phyloP scores from a whole-genome alignment of 2,113 vertebrate species.

The Serilophus lunatus region DNA sequence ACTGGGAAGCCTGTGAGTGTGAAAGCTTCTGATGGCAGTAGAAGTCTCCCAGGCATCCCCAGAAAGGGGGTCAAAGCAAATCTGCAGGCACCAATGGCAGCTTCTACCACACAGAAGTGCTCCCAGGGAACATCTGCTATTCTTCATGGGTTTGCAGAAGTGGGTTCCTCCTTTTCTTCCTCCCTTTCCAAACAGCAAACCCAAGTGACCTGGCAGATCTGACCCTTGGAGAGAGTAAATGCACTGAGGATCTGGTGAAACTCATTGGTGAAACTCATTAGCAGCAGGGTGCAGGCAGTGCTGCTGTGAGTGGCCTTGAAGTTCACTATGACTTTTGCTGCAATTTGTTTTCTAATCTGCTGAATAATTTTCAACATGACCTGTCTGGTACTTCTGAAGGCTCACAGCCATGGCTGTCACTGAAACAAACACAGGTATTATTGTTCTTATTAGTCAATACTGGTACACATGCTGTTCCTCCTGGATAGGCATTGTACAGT shows the following conservation, averaged over 20 bases:
- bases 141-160: not conserved
- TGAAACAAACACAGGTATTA: not conserved
- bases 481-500: not conserved
- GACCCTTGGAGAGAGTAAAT: not conserved
- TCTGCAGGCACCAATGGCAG: fast-evolving
- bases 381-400: not conserved
- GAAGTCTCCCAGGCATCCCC: not conserved
- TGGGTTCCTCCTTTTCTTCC: not conserved
- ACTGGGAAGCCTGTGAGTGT: not conserved
- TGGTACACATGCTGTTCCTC: not conserved
- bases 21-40: not conserved
- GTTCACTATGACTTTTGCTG: not conserved
- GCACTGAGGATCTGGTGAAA: not conserved
- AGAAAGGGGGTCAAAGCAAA: fast-evolving
- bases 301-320: not conserved
- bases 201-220: not conserved
- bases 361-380: not conserved
- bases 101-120: not conserved
- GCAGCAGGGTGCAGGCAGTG: not conserved
- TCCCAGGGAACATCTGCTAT: not conserved
- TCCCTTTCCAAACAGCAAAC: not conserved
- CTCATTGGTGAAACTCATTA: not conserved
- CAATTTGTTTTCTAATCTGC: constrained; percentile 39
- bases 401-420: not conserved
- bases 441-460: not conserved